Conservation (phyloP, 2,113 vertebrate species). For the Podarcis cretensis region DNA sequence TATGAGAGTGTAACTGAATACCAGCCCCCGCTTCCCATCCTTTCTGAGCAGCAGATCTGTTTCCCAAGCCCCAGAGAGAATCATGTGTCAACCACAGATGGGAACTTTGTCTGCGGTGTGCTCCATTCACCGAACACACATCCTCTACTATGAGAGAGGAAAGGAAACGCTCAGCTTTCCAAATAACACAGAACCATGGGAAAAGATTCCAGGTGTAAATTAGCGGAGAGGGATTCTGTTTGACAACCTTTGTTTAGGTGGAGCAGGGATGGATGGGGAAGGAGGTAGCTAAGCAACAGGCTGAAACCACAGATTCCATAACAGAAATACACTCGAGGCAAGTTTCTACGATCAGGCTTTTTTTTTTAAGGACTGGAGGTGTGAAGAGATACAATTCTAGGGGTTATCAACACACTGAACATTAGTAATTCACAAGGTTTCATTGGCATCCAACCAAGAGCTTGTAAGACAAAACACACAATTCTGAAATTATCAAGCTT, state of each 20-base stretch:
- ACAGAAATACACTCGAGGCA: neutral
- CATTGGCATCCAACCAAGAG: too few species aligned
- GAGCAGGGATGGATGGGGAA: neutral
- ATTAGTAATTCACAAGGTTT: neutral
- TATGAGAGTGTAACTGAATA: accelerated
- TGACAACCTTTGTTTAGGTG: neutral
- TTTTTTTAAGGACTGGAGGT: neutral
- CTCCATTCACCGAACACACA: neutral
- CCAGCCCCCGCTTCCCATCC: neutral
- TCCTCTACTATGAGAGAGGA: neutral
- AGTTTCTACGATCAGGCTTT: neutral
- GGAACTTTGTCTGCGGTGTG: neutral
- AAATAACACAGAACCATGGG: neutral
- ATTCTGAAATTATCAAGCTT: too few species aligned
- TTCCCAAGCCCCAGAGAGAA: neutral
- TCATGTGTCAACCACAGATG: neutral
- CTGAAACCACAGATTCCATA: neutral
- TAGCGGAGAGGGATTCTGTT: neutral
- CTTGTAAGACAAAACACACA: too few species aligned
- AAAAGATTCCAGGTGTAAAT: neutral
- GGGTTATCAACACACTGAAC: neutral
- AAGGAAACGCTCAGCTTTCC: neutral
- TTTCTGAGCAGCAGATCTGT: neutral
- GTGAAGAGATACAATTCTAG: neutral
- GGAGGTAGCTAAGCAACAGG: neutral